Evolutionary conservation across 2,113 vertebrate species (phyloP).

Genomic region (Mixornis gularis): DNA sequence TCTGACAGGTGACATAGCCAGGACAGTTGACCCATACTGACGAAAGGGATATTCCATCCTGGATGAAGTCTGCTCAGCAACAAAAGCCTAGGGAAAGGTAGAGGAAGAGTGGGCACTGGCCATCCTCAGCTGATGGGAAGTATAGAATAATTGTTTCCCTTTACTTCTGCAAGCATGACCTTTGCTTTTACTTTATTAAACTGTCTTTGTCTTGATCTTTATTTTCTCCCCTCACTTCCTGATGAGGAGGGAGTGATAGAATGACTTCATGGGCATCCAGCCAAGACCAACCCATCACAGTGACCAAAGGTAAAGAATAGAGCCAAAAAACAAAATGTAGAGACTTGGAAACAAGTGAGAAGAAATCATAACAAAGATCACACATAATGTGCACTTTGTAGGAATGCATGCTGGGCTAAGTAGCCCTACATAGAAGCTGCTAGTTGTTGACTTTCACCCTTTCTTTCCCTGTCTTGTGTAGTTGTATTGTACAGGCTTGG

Average conservation of each 20-base stretch:
- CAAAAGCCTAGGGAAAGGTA: not conserved
- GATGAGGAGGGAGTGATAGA: not conserved
- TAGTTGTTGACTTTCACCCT: not conserved
- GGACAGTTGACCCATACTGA: too few species aligned
- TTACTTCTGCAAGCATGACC: not conserved
- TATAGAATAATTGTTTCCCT: not conserved
- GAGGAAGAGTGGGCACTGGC: fast-evolving
- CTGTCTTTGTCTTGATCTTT: not conserved
- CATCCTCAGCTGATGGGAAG: not conserved
- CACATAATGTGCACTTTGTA: not conserved
- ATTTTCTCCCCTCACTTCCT: not conserved
- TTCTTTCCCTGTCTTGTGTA: not conserved
- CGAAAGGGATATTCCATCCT: not conserved
- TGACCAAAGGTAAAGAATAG: not conserved
- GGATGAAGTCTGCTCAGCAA: not conserved
- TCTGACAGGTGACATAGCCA: not conserved
- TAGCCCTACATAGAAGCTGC: not conserved
- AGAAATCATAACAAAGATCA: not conserved
- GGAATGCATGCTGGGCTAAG: not conserved
- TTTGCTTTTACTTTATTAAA: not conserved
- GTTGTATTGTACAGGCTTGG: not conserved
- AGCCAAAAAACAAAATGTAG: not conserved
- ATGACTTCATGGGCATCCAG: not conserved
- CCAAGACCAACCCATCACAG: not conserved
- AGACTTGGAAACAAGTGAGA: not conserved